phyloP scores from a whole-genome alignment of 2,797 vertebrate species.

The Carapus acus region DNA sequence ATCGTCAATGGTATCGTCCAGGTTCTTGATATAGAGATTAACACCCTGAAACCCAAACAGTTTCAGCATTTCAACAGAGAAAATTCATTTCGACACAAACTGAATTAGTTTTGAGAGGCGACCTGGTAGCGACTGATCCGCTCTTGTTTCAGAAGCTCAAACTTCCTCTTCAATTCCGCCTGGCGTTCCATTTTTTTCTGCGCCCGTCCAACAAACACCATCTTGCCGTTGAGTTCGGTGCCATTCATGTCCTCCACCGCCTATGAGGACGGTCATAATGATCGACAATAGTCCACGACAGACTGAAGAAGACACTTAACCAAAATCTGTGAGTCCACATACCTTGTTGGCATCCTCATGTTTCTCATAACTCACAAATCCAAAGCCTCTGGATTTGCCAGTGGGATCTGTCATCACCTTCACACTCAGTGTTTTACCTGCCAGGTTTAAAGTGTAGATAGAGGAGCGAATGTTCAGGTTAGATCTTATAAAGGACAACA shows the following conservation, averaged over 20 bases:
- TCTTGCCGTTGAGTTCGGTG: constrained; percentile 89
- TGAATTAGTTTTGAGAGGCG: background rate
- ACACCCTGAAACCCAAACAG: constrained; percentile 78
- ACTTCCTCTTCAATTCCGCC: constrained; percentile 91
- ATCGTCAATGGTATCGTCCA: constrained; percentile 98
- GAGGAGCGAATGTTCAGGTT: too few species aligned
- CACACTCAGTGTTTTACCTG: constrained; percentile 96
- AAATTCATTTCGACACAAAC: background rate
- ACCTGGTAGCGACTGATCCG: constrained; percentile 98
- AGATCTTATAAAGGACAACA: too few species aligned
- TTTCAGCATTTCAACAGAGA: background rate
- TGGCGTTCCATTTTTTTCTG: constrained; percentile 98
- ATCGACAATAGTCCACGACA: constrained; percentile 8
- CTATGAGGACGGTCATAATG: constrained; percentile 58
- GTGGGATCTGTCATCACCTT: constrained; percentile 96
- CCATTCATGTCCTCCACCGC: constrained; percentile 99
- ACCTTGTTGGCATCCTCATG: constrained; percentile 99
- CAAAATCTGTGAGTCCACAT: constrained; percentile 3
- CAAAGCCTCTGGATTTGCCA: constrained; percentile 98
- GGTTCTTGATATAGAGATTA: constrained; percentile 98
- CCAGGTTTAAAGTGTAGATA: constrained; percentile 37
- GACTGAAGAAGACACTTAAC: background rate
- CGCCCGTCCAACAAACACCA: constrained; percentile 93
- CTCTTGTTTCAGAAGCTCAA: constrained; percentile 96
- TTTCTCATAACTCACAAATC: constrained; percentile 97